Base-by-base conservation (phyloP, 2,888 invertebrate species). In the Polydrusus tereticollis region DNA sequence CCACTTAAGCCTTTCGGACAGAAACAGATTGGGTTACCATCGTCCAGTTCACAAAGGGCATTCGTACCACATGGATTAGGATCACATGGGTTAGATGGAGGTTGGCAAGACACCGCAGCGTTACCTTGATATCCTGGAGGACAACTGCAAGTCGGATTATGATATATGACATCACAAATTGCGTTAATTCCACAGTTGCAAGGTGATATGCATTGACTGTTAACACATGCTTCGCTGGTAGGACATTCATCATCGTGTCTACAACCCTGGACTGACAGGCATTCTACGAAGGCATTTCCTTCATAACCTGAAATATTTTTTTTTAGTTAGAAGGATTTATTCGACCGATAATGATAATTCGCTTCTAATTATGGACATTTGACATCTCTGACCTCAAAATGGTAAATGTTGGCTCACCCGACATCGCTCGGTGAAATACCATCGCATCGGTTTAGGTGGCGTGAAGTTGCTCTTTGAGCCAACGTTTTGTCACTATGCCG, bases 1-100 rank as follows among this genome's bases (percentile, higher is more conserved):
- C 96, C 96, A 2, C 95, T 96, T 75, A 94, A 87, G 74, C 95
- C 95, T 84, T 93, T 94, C 0, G 95, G 95, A 82, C 96, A 96
- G 86, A 89, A 94, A 82, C 96, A 97, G 77, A 96, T 93, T 1
- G 96, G 95, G 83, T 92, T 93, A 60, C 94, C 95, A 79, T 92
- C 91, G 79, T 95, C 94, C 59, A 91, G 89, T 86, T 95, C 94
- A 82, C 96, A 97, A 75, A 93, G 86, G 0, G 96, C 95, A 80
- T 93, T 93, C 1, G 88, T 85, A n/a, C 96, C 96, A 80, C 95
- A 96, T n/a, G 95, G 95, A 85, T 93, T 95, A 21, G 94, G 94
- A 74, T 90, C 87, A 80, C 95, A 96, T 0, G 94, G 94, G 84
- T 95, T 92, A 29, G 87, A 84, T n/a, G 94, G 93, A 78, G 90